Evolutionary conservation across 1,140 invertebrate genomes (phyloP).

Genomic region (Homarus americanus): DNA sequence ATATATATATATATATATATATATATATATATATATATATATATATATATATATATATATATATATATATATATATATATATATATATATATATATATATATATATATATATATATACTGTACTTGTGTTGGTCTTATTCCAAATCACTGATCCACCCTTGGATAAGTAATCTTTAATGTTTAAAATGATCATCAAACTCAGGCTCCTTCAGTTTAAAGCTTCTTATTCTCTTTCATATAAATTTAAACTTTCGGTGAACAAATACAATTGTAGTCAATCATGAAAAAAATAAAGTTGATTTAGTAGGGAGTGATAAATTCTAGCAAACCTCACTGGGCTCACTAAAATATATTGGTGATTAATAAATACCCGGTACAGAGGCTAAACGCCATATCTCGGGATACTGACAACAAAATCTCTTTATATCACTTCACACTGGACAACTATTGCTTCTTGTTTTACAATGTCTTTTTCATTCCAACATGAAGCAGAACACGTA

Average conservation of each 20-base stretch:
- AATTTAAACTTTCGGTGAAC: not conserved
- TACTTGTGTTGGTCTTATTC: too few relatives aligned
- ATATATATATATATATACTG: too few relatives aligned
- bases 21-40: too few relatives aligned
- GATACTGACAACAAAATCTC: not conserved
- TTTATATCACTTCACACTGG: constrained; percentile 82
- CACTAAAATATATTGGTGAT: not conserved
- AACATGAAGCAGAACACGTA: constrained; percentile 90
- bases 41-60: too few relatives aligned
- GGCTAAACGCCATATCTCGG: not conserved
- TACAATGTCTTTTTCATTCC: constrained; percentile 84
- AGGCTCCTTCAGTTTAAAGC: not conserved
- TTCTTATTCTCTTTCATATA: not conserved
- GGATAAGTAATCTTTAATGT: not conserved
- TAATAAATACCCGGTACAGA: not conserved
- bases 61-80: too few relatives aligned
- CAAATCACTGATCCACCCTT: not conserved
- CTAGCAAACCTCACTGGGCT: not conserved
- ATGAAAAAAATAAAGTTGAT: not conserved
- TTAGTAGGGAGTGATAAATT: not conserved
- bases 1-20: too few relatives aligned
- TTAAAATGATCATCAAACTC: not conserved
- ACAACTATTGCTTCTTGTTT: constrained; percentile 87
- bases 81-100: too few relatives aligned
- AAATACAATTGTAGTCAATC: not conserved